Evolutionary conservation across 2,888 invertebrate species (phyloP).

Genomic region (Andricus quercusramuli): DNA sequence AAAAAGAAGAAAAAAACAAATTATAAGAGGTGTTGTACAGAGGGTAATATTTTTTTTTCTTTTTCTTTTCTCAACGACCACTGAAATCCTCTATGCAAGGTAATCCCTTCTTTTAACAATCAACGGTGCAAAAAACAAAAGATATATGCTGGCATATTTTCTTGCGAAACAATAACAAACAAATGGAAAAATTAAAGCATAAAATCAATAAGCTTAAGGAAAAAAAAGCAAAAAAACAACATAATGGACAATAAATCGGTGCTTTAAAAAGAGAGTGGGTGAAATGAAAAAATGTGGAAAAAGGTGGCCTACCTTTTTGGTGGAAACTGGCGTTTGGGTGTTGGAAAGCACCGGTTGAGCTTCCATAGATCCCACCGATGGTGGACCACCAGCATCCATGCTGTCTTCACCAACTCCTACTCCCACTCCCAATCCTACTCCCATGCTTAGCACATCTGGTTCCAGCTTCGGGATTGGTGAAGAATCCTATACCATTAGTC

Average conservation of each 20-base stretch:
- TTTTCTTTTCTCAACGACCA: constrained; percentile 33
- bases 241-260: constrained; percentile 40
- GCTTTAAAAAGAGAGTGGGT: constrained; percentile 58
- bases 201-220: background rate
- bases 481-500: constrained; percentile 75
- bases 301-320: constrained; percentile 75
- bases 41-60: background rate
- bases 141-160: constrained; percentile 77
- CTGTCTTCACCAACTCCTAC: constrained; percentile 77
- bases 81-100: background rate
- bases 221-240: background rate
- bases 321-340: constrained; percentile 76
- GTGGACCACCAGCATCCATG: constrained; percentile 83
- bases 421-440: constrained; percentile 74
- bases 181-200: constrained; percentile 52
- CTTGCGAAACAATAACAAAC: constrained; percentile 55
- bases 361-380: constrained; percentile 86
- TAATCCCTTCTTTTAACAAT: constrained; percentile 45
- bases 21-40: constrained; percentile 63
- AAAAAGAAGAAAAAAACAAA: constrained; percentile 76
- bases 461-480: constrained; percentile 77
- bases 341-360: constrained; percentile 77
- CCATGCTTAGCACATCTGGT: constrained; percentile 76
- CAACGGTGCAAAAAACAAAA: constrained; percentile 66
- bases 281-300: constrained; percentile 54